Conservation (phyloP, 2,888 invertebrate genomes). For the Laothoe populi region DNA sequence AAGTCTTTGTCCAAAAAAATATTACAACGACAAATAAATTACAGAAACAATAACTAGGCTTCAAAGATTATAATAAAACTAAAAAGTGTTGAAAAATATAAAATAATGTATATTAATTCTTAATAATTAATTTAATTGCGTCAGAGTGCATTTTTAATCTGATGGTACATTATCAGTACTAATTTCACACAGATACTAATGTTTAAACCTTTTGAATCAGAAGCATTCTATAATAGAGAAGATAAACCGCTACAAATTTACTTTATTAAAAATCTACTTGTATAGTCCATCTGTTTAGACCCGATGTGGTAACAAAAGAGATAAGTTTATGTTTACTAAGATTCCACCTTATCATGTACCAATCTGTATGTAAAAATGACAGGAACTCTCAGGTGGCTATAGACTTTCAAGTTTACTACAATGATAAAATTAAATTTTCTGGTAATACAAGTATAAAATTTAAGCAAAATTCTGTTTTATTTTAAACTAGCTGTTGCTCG, state of each 20-base stretch:
- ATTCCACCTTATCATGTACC: neutral
- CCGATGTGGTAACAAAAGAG: neutral
- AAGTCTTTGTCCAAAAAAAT: neutral
- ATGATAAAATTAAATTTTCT: slow-evolving; percentile 23
- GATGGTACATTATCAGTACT: no score
- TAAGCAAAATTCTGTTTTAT: no score
- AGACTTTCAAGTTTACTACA: slow-evolving; percentile 7
- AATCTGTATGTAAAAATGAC: slow-evolving; percentile 8
- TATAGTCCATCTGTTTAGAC: neutral
- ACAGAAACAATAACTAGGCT: no score
- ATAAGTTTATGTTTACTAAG: slow-evolving; percentile 6
- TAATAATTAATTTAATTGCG: no score
- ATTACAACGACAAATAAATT: no score
- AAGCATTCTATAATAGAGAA: neutral
- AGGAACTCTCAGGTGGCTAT: slow-evolving; percentile 19
- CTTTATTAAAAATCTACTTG: neutral
- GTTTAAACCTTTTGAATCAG: no score
- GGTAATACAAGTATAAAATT: slow-evolving; percentile 1
- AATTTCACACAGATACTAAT: no score
- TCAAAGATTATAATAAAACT: no score
- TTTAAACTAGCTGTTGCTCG: no score
- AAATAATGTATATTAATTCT: no score
- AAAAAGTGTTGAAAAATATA: no score
- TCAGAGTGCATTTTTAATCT: no score
- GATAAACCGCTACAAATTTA: neutral